Percentiles rank a stretch among this genome's conserved stretches.
These are phyloP conservation scores for Fukomys damarensis DNA, from an alignment of 2,113 vertebrate genomes.

Conservation along the genomic window DNA sequence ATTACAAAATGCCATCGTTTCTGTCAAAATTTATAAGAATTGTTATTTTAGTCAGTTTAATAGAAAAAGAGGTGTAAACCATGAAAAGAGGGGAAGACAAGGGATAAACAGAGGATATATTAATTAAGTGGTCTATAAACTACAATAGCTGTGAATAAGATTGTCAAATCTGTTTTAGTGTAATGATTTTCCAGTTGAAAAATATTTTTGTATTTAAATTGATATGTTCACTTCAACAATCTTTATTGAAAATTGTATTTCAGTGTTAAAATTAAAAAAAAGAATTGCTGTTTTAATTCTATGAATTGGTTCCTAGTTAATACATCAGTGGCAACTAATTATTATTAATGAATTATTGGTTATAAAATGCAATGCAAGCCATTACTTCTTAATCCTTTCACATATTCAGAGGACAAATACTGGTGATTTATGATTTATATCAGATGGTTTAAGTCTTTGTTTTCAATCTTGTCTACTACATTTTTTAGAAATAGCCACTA, in stretches of 20 bases:
- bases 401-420: slow-evolving; percentile 64
- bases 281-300: slow-evolving; percentile 85
- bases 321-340: slow-evolving; percentile 86
- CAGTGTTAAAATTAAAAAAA: slow-evolving; percentile 83
- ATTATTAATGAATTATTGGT: slow-evolving; percentile 89
- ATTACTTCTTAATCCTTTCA: slow-evolving; percentile 79
- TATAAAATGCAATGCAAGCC: slow-evolving; percentile 80
- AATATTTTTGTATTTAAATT: no score
- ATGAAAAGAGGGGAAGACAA: no score
- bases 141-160: no score
- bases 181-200: no score
- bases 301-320: slow-evolving; percentile 87
- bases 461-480: slow-evolving; percentile 48
- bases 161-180: no score
- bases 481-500: neutral
- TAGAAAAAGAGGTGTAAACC: no score
- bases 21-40: slow-evolving; percentile 84
- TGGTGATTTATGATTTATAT: slow-evolving; percentile 4
- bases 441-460: slow-evolving; percentile 47
- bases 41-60: no score
- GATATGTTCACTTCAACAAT: no score
- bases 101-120: no score
- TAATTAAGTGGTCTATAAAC: no score
- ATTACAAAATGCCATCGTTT: slow-evolving; percentile 74
- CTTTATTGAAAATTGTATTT: no score